Base-by-base conservation (phyloP, 64 coral and sea anemone species). In the Pachyseris speciosa region DNA sequence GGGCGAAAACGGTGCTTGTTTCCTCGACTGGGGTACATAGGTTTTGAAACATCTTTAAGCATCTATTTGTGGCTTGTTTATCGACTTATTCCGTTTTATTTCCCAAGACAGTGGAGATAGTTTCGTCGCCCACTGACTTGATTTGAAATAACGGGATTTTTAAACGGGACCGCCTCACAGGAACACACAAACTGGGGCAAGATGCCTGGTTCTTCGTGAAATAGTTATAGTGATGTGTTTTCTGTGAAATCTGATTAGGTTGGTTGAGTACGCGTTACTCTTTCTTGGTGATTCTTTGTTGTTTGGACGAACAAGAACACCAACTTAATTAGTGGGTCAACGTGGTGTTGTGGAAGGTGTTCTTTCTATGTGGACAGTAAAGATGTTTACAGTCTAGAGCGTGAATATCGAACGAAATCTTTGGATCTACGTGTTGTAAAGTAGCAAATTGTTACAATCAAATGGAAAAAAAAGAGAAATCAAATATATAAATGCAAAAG, bases 11-110 rank as follows among this genome's bases (percentile, higher is more conserved):
- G 13, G 45, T 32, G 74, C 74, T 77, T 19, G 44, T 77, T 77
- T 77, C 45, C 28, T 77, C 74, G 47, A 77, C 74, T 72, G 11
- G 25, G 15, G 7, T 33, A 27, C 44, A 77, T 52, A 77, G 47
- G 74, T 53, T 77, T 77, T 32, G 2, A 32, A 51, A 17, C 0
- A 52, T 34, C 19, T 13, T 19, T 30, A 20, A 27, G 74, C 44
- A 13, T 72, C 36, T 20, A 37, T 8, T 9, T 72, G 24, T 29
- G 3, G 31, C 13, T 67, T 32, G 28, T 29, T 67, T 67, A 4
- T 55, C 51, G 16, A 4, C 24, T 55, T 61, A 25, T 5, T 61
- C 22, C 17, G 15, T 71, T 39, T 71, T 39, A 67, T 34, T 11
- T 61, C 5, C 24, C 0, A 20, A 4, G 30, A 20, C 2, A 33